Evolutionary conservation across 2,113 vertebrate species (phyloP), one percentile per base, ranked within the genome.

Genomic region (Cololabis saira): DNA sequence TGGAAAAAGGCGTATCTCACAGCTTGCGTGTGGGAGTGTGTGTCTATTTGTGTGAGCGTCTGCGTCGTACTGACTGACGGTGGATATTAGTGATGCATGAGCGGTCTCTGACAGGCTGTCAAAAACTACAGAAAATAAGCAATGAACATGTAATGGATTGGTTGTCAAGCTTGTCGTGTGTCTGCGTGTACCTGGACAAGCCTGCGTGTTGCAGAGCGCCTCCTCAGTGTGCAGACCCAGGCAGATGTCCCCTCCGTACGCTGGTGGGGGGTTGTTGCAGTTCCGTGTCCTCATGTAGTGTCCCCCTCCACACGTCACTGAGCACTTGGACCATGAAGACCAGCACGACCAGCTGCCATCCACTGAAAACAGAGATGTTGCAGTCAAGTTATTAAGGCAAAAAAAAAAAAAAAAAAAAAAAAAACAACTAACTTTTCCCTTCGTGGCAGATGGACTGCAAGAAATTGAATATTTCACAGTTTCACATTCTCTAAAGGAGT

Each of bases 321-420:
- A 99, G 81, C 97, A 99, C 82, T 96, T 96, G 1, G 97, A 98
- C 97, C 97, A 99, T 1, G 95, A 90, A 0, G 97, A 96, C 97
- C 97, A 99, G 83, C 97, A 99, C 0, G 97, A 98, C 97, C 97
- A 99, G 63, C 94, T 84, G 33, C 97, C 97, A 9, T 99, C 96
- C 94, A 99, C 97, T 99, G 78, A 53, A 85, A 22, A 74, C 14
- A 70, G 48, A 49, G 8, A 57, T 2, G 53, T 21, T 14, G 56
- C n/a, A 9, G 21, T 44, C 43, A 48, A 21, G 57, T 40, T 54
- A 24, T 63, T 33, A 43, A 16, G 18, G 12, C 57, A 22, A 5
- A 12, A 19, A 27, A 22, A 54, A 16, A n/a, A n/a, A 16, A 10
- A 57, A 43, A 60, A 13, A 71, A 21, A 65, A 44, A 59, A 30